phyloP scores from a whole-genome alignment of 2,888 invertebrate genomes.

The Seira sanloemensis region DNA sequence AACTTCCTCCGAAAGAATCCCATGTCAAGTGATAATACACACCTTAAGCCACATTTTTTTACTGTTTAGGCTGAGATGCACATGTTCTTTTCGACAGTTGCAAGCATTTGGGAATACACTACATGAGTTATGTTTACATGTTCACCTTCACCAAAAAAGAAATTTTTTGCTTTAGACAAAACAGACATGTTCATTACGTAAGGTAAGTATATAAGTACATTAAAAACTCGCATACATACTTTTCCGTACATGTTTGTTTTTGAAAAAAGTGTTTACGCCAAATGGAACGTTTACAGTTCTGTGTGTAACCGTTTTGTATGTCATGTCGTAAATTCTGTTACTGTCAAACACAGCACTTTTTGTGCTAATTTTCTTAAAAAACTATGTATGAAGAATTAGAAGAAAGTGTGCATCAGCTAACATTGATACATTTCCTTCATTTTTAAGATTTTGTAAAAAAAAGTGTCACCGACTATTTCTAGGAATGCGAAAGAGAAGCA shows the following conservation, averaged over 20 bases:
- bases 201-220: too few relatives aligned
- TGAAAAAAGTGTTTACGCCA: conserved; percentile 45
- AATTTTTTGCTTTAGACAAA: conserved; percentile 37
- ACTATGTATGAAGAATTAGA: not conserved
- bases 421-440: conserved; percentile 9
- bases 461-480: too few relatives aligned
- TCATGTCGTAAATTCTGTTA: conserved; percentile 64
- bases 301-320: conserved; percentile 59
- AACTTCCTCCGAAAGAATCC: conserved; percentile 36
- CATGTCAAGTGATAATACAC: conserved; percentile 14
- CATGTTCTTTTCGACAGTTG: conserved; percentile 36
- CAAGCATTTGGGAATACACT: conserved; percentile 36
- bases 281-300: conserved; percentile 21
- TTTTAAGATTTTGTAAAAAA: too few relatives aligned
- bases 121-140: conserved; percentile 28
- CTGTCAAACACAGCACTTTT: conserved; percentile 69
- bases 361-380: conserved; percentile 46
- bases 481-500: too few relatives aligned
- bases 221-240: conserved; percentile 10
- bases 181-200: conserved; percentile 20
- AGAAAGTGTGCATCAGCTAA: too few relatives aligned
- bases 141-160: conserved; percentile 18
- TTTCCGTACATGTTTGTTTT: conserved; percentile 47
- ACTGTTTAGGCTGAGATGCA: not conserved
- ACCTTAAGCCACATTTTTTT: conserved; percentile 33